phyloP scores from a whole-genome alignment of 2,797 vertebrate genomes.

The Staurois parvus region DNA sequence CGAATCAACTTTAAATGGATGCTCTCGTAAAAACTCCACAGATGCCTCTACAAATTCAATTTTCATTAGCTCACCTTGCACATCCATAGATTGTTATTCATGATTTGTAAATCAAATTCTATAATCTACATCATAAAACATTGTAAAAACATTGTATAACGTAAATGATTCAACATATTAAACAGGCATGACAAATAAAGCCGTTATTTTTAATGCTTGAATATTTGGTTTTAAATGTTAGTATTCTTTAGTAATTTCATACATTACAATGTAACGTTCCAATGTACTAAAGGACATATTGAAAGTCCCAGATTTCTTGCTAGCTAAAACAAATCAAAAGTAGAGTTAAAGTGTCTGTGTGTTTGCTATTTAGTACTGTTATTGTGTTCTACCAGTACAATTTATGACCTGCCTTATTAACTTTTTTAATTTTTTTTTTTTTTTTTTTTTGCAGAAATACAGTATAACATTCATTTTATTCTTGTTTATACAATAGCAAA shows the following conservation, averaged over 20 bases:
- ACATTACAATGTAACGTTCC: background rate
- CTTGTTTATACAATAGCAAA: too few species aligned
- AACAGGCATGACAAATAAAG: background rate
- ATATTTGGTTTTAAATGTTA: background rate
- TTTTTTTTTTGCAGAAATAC: background rate
- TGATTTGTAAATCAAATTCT: constrained; percentile 61
- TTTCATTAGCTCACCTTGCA: constrained; percentile 73
- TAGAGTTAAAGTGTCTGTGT: constrained; percentile 3
- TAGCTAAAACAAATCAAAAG: constrained; percentile 5
- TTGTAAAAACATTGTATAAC: too few species aligned
- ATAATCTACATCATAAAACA: background rate
- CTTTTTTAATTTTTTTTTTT: background rate
- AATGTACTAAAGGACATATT: background rate
- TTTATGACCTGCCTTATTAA: background rate
- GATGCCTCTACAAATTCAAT: constrained; percentile 70
- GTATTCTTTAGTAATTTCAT: background rate
- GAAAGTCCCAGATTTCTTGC: background rate
- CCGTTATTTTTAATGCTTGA: background rate
- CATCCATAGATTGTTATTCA: constrained; percentile 72
- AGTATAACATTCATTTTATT: background rate
- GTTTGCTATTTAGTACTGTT: constrained; percentile 28
- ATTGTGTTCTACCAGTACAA: constrained; percentile 2
- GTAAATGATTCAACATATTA: background rate
- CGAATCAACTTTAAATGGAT: constrained; percentile 72
- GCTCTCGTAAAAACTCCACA: constrained; percentile 70